These are phyloP conservation scores for Columba livia DNA, from an alignment of 2,113 vertebrate species.

Conservation along the genomic window DNA sequence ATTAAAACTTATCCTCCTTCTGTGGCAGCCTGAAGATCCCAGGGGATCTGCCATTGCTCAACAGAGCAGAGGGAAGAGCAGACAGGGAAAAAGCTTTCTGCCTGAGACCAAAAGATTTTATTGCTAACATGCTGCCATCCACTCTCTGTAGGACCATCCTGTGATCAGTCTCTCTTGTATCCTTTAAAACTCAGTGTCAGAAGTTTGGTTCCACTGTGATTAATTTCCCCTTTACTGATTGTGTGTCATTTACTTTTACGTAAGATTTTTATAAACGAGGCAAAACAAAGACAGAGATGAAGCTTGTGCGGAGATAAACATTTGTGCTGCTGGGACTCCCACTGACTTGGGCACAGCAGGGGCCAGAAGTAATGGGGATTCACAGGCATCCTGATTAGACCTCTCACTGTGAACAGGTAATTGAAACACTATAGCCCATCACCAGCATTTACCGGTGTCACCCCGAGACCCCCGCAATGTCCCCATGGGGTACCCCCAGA, in stretches of 20 bases:
- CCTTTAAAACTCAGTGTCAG: background rate
- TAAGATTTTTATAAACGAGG: slow-evolving; percentile 52
- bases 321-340: slow-evolving; percentile 50
- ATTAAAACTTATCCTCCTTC: slow-evolving; percentile 19
- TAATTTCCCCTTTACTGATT: slow-evolving; percentile 32
- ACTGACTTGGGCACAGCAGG: slow-evolving; percentile 47
- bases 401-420: slow-evolving; percentile 40
- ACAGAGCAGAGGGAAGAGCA: background rate
- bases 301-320: slow-evolving; percentile 12
- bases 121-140: background rate
- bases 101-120: background rate
- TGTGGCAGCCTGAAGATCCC: background rate
- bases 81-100: background rate
- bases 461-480: too few species aligned
- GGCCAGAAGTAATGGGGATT: slow-evolving; percentile 34
- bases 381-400: background rate
- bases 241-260: slow-evolving; percentile 39
- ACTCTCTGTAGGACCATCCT: background rate
- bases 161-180: background rate
- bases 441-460: background rate
- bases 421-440: slow-evolving; percentile 28
- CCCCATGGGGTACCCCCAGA: too few species aligned
- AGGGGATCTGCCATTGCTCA: background rate
- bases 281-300: slow-evolving; percentile 49
- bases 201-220: background rate